Conservation (phyloP, 2,113 vertebrate genomes). For the Erythrocebus patas region DNA sequence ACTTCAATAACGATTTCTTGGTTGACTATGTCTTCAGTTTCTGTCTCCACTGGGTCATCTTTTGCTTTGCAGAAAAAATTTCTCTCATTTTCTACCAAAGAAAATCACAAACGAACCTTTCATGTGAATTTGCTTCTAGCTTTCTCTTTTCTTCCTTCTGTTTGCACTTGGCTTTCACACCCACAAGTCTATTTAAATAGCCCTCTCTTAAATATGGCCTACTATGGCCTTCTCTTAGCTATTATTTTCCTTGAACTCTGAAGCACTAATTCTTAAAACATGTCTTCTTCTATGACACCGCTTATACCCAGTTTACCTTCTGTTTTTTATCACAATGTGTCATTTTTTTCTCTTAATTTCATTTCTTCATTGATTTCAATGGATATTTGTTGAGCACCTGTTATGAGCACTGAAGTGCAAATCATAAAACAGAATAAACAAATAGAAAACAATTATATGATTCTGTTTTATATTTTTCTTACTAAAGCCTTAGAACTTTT, state of each 20-base stretch:
- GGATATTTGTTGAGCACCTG: background rate
- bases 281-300: background rate
- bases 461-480: background rate
- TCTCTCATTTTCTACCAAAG: background rate
- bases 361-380: background rate
- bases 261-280: background rate
- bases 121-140: background rate
- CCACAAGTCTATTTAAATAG: background rate
- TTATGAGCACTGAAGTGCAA: background rate
- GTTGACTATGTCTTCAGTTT: background rate
- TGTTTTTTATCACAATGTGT: background rate
- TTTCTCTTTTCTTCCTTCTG: background rate
- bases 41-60: background rate
- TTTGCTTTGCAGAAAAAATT: background rate
- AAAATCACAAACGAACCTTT: background rate
- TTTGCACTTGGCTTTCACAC: background rate
- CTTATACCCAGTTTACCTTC: background rate
- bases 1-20: background rate
- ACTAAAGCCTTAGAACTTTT: background rate
- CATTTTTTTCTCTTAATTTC: background rate
- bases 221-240: background rate
- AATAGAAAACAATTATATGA: background rate
- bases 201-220: background rate
- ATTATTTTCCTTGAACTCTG: background rate
- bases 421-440: too few relatives aligned